A percentile compares a stretch with the other conserved stretches of the same genome.
Evolutionary conservation across 2,113 vertebrate genomes (phyloP).

Genomic region (Neomonachus schauinslandi): DNA sequence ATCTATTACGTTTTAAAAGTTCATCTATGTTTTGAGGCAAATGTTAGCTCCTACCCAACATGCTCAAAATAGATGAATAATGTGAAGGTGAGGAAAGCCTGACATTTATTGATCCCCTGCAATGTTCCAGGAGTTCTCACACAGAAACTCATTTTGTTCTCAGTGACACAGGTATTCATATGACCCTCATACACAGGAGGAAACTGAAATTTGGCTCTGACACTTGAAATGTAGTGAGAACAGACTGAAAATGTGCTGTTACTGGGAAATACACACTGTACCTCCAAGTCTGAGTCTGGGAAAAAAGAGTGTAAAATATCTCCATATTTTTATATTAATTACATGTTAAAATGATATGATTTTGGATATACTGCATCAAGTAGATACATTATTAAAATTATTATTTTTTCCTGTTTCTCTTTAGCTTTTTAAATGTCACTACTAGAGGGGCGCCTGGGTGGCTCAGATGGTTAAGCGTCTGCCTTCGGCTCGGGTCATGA

Average conservation of each 20-base stretch:
- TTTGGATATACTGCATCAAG: background rate
- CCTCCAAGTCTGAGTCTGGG: background rate
- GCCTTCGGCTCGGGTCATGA: no score
- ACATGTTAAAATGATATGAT: background rate
- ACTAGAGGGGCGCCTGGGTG: background rate
- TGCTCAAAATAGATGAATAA: background rate
- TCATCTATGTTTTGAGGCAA: conserved; percentile 42
- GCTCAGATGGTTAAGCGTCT: no score
- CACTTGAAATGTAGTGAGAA: background rate
- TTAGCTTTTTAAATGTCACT: background rate
- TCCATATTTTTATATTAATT: conserved; percentile 32
- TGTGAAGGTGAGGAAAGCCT: background rate
- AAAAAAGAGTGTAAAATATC: background rate
- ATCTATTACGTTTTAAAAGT: background rate
- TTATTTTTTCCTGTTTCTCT: background rate
- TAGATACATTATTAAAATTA: conserved; percentile 5
- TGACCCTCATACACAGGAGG: background rate
- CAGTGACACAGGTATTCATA: background rate
- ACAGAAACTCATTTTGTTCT: background rate
- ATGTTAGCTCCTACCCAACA: background rate
- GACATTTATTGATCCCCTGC: background rate
- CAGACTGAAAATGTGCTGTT: background rate
- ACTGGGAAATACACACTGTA: background rate
- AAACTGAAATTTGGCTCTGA: background rate
- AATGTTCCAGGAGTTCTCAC: background rate